Conservation (phyloP, 2,113 vertebrate species). For the Probosciger aterrimus region DNA sequence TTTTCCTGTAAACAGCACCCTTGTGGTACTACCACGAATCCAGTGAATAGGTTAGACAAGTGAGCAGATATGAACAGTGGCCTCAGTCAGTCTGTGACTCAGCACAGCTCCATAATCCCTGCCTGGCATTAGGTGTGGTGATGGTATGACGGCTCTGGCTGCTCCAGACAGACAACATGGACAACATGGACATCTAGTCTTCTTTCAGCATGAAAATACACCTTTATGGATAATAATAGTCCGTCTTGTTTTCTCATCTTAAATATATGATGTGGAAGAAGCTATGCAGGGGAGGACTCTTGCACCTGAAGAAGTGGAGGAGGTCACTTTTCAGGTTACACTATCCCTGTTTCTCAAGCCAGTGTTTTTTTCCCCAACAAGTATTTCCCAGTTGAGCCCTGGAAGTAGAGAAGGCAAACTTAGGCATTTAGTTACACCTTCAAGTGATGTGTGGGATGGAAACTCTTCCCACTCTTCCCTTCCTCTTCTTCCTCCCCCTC, state of each 20-base stretch:
- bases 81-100: background rate
- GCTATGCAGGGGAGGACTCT: background rate
- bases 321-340: background rate
- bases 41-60: background rate
- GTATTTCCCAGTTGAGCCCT: background rate
- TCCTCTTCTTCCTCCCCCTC: background rate
- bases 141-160: background rate
- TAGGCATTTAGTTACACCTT: background rate
- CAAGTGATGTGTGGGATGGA: background rate
- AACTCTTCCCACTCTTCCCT: background rate
- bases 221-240: background rate
- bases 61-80: background rate
- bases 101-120: fast-evolving
- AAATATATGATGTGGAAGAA: background rate
- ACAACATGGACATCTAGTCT: background rate
- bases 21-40: background rate
- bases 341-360: background rate
- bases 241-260: background rate
- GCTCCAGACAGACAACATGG: fast-evolving
- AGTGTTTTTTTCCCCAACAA: background rate
- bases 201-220: background rate
- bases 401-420: background rate
- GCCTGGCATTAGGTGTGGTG: fast-evolving
- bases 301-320: background rate
- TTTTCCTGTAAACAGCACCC: background rate